Base-by-base conservation (phyloP, 2,888 invertebrate species). In the Polietes domitor region DNA sequence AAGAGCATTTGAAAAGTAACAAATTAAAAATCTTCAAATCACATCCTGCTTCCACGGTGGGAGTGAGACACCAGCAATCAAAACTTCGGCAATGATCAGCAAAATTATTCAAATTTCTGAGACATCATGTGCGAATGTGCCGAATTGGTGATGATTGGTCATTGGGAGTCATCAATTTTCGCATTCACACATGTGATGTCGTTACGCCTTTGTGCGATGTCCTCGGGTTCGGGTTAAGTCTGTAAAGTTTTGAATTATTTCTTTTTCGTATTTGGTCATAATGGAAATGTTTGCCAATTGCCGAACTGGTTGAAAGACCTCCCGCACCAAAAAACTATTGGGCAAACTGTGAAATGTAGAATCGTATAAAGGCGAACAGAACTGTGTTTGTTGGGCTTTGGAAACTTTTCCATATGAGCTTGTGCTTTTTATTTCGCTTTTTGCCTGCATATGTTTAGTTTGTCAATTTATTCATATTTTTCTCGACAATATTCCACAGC, bases 381-480 rank as follows among this genome's bases (percentile, higher is more conserved):
- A 58, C 10, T 63, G 32, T 63, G 26, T 63, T 32, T n/a, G n/a
- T 63, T 28, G 17, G 50, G 50, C 5, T 32, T 61, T 1, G 10
- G 17, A 61, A 26, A 26, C 61, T 61, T 61, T 19, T 61, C 1
- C 15, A 61, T 28, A 28, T 61, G n/a, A n/a, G 32, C n/a, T n/a
- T 58, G 24, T 3, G 1, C 10, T 58, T 26, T 58, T 21, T 21
- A 47, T 12, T 58, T 10, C 9, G 26, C n/a, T 61, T 61, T 28
- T 12, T 61, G 26, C 15, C 12, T 28, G n/a, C 61, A 61, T 24
- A 61, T 61, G 61, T 28, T n/a, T 61, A 10, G 24, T 28, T 15
- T 61, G 61, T 65, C 65, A 65, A 65, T 65, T 65, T 65, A 65
- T 65, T 65, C 41, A 37, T 65, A 41, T 65, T 65, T 65, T 65